Evolutionary conservation across 2,797 vertebrate species (phyloP).

Genomic region (Spinus olivaceus): DNA sequence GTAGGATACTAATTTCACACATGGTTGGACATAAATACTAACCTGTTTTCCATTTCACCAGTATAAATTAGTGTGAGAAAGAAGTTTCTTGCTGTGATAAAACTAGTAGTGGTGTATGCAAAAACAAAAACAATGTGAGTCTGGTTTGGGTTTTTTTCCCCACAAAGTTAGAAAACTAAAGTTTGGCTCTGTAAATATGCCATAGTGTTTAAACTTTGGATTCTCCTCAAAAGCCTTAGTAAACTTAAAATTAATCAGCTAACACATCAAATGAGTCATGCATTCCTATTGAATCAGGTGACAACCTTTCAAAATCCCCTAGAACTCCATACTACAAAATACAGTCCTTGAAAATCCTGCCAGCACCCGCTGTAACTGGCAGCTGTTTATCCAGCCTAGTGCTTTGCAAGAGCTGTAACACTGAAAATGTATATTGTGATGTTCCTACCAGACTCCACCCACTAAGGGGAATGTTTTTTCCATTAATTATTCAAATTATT

Average conservation of each 20-base stretch:
- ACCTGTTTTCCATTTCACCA: slow-evolving; percentile 57
- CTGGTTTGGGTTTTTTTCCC: background rate
- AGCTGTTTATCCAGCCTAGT: background rate
- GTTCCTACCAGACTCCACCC: background rate
- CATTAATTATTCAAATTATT: background rate
- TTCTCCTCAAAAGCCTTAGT: background rate
- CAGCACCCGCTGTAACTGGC: background rate
- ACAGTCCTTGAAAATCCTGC: background rate
- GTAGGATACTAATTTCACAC: slow-evolving; percentile 69
- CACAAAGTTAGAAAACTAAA: background rate
- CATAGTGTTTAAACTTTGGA: background rate
- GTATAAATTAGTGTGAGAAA: slow-evolving; percentile 38
- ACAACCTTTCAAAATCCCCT: background rate
- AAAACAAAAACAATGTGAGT: background rate
- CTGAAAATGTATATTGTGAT: background rate
- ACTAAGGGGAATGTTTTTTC: background rate
- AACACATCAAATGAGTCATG: background rate
- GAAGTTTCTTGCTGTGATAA: slow-evolving; percentile 20
- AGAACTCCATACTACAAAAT: background rate
- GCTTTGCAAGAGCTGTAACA: background rate
- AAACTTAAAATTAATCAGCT: slow-evolving; percentile 2
- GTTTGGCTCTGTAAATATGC: background rate
- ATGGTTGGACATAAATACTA: slow-evolving; percentile 60
- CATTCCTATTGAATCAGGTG: background rate
- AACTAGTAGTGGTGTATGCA: background rate